Evolutionary conservation across 2,888 invertebrate species (phyloP), one percentile per base, ranked within the genome.

Genomic region (Rotaria sp.): DNA sequence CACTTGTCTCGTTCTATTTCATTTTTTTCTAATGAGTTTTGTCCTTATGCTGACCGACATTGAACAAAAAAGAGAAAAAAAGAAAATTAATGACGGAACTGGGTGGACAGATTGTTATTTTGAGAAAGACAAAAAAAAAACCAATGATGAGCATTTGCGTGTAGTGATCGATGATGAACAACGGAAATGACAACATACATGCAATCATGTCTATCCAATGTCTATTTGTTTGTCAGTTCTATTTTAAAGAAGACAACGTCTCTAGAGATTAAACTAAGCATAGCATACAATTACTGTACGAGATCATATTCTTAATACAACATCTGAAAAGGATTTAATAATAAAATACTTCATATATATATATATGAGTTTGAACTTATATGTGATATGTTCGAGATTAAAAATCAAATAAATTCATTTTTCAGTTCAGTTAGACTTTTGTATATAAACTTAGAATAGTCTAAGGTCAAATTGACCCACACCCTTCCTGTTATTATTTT

Each of bases 61-160:
- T 57, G 57, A 57, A 57, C n/a, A n/a, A n/a, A n/a, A n/a, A n/a
- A n/a, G n/a, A 57, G 26, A 26, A 55, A 24, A 55, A 24, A 55
- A 24, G n/a, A 57, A n/a, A n/a, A 10, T 24, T 2, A 2, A 57
- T 57, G n/a, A 57, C n/a, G 57, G 57, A 57, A 57, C n/a, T 57
- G 57, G 57, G 57, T n/a, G 57, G 57, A 57, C 57, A 57, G 57
- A n/a, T 57, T 57, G 57, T 57, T 57, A n/a, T 57, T 57, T 57
- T n/a, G n/a, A 57, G 57, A 57, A 8, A n/a, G n/a, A 26, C 5
- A 57, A n/a, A 57, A 55, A 5, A 57, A n/a, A n/a, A 59, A n/a
- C 11, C 10, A 30, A 59, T 59, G 30, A 57, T 57, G 57, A 57
- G 57, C 57, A 57, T 57, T 30, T 59, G 30, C 30, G 3, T 59